These are phyloP conservation scores for Drosophila neocordata DNA, from an alignment of 1,140 invertebrate species.

Conservation along the genomic window DNA sequence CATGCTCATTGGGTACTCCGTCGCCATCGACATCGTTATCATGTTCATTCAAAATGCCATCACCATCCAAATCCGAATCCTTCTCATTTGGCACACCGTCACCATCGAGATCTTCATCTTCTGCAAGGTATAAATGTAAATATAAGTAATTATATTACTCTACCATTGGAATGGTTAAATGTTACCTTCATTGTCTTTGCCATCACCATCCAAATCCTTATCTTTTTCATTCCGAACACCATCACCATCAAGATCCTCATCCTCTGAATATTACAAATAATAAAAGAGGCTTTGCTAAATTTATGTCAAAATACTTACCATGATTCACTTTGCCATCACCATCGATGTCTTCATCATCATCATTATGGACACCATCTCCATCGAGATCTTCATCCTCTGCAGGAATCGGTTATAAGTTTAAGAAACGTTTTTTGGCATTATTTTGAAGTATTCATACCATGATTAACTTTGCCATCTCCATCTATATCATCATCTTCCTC, in stretches of 20 bases:
- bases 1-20: constrained; percentile 68
- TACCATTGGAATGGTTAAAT: not conserved
- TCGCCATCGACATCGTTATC: constrained; percentile 83
- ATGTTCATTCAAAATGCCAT: constrained; percentile 68
- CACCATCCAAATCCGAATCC: constrained; percentile 70
- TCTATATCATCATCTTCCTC: constrained; percentile 75
- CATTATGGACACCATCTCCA: constrained; percentile 75
- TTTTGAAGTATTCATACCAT: constrained; percentile 82
- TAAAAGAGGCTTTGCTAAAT: not conserved
- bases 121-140: constrained; percentile 3
- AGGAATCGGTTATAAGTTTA: not conserved
- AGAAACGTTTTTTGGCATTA: constrained; percentile 73
- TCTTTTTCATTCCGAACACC: constrained; percentile 70
- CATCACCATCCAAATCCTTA: constrained; percentile 60
- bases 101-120: constrained; percentile 78
- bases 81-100: constrained; percentile 78
- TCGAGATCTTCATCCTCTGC: constrained; percentile 77
- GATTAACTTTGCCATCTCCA: constrained; percentile 66
- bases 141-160: not conserved
- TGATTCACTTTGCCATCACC: constrained; percentile 67
- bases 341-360: constrained; percentile 79
- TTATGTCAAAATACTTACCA: constrained; percentile 24
- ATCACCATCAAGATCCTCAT: constrained; percentile 65
- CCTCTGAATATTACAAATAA: constrained; percentile 23
- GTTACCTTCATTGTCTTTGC: constrained; percentile 63